phyloP scores from a whole-genome alignment of 2,113 vertebrate genomes.

The Nesoenas mayeri region DNA sequence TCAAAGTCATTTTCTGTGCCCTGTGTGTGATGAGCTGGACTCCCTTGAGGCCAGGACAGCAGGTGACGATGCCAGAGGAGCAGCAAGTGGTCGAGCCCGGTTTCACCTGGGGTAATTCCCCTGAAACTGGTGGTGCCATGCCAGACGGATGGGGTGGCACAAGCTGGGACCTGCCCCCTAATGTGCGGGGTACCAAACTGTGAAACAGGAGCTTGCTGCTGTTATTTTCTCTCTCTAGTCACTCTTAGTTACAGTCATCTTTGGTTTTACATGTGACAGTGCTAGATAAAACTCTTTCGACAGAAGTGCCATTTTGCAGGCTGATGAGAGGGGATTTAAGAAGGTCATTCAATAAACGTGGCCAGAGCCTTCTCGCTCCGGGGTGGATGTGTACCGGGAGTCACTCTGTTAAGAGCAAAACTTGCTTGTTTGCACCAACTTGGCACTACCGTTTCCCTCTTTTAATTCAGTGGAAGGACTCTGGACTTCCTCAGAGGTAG shows the following conservation, averaged over 20 bases:
- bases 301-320: conserved; percentile 37
- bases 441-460: not conserved
- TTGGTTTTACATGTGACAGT: not conserved
- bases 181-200: rapidly evolving
- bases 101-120: not conserved
- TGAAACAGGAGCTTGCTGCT: not conserved
- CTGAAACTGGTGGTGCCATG: not conserved
- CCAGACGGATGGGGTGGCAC: rapidly evolving
- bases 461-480: not conserved
- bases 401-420: not conserved
- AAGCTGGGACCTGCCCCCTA: not conserved
- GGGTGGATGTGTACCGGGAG: not conserved
- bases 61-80: not conserved
- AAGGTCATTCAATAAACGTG: not conserved
- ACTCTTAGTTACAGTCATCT: conserved; percentile 20
- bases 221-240: not conserved
- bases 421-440: not conserved
- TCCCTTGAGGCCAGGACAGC: not conserved
- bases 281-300: conserved; percentile 30
- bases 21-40: not conserved
- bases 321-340: conserved; percentile 43
- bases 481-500: not conserved
- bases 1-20: not conserved
- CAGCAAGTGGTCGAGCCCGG: rapidly evolving
- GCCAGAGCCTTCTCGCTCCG: not conserved